phyloP scores from a whole-genome alignment of 30 jellyfish, hydroid and myxozoan genomes.

The Aurelia sp. region DNA sequence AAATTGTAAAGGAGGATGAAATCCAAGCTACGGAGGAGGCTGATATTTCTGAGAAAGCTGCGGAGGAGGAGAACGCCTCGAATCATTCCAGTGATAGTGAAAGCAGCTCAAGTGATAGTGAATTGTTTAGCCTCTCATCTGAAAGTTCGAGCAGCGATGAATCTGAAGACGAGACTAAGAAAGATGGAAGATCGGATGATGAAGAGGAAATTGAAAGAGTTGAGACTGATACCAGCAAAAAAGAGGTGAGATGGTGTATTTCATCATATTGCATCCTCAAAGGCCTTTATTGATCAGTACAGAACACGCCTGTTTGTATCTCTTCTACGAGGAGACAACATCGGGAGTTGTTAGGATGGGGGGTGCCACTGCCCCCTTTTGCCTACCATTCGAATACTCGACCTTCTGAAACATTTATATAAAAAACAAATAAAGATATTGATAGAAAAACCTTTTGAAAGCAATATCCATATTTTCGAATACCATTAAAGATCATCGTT shows the following conservation, averaged over 20 bases:
- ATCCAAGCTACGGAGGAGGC: not conserved
- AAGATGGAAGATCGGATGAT: constrained; percentile 21
- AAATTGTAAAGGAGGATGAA: not conserved
- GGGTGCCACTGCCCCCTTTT: too few relatives aligned
- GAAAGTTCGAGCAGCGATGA: constrained; percentile 18
- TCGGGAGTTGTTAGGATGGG: too few relatives aligned
- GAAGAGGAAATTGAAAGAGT: constrained; percentile 54
- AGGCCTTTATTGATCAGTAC: too few relatives aligned
- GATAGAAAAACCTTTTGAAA: too few relatives aligned
- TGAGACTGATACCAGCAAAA: constrained; percentile 55
- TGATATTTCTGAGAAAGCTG: constrained; percentile 1
- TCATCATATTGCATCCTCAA: too few relatives aligned
- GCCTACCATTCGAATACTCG: too few relatives aligned
- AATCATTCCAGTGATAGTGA: constrained; percentile 5
- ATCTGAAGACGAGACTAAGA: constrained; percentile 29
- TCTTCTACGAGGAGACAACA: too few relatives aligned
- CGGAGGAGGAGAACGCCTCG: constrained; percentile 1
- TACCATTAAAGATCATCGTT: too few relatives aligned
- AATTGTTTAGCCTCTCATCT: constrained; percentile 42
- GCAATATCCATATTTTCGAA: too few relatives aligned
- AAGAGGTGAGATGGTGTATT: constrained; percentile 26
- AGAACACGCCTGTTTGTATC: too few relatives aligned
- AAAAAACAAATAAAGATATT: too few relatives aligned
- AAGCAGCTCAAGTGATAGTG: constrained; percentile 27
- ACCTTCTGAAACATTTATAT: too few relatives aligned